Conservation (phyloP, 2,888 invertebrate species). For the Lacanobia oleracea region DNA sequence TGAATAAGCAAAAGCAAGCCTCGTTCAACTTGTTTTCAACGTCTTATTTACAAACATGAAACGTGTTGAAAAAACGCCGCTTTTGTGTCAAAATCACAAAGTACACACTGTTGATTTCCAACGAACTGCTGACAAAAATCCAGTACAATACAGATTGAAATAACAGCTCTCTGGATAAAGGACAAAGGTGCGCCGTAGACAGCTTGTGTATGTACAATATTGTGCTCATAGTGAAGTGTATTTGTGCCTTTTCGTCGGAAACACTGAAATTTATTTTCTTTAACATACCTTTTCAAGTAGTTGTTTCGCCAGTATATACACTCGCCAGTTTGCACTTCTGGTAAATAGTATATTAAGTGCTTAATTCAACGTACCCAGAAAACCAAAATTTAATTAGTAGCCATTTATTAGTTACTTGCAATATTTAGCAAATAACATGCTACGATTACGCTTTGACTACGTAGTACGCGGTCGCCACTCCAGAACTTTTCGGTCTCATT, state of each 20-base stretch:
- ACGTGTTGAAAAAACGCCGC: not conserved
- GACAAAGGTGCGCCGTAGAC: slow-evolving; percentile 16
- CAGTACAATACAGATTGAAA: slow-evolving; percentile 24
- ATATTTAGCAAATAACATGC: no score
- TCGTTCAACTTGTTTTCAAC: not conserved
- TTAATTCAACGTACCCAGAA: no score
- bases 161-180: not conserved
- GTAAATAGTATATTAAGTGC: no score
- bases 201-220: not conserved
- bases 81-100: slow-evolving; percentile 29
- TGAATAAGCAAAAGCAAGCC: not conserved
- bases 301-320: no score
- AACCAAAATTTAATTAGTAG: no score
- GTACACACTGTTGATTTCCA: slow-evolving; percentile 30
- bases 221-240: not conserved
- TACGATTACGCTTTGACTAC: no score
- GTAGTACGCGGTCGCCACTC: no score
- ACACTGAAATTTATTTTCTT: not conserved
- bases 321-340: no score
- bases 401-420: no score
- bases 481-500: no score
- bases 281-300: no score
- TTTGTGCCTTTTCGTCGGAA: not conserved
- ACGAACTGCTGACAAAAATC: not conserved
- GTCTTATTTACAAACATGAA: slow-evolving; percentile 39